Evolutionary conservation across 2,113 vertebrate species (phyloP).

Genomic region (Embiotoca jacksoni): DNA sequence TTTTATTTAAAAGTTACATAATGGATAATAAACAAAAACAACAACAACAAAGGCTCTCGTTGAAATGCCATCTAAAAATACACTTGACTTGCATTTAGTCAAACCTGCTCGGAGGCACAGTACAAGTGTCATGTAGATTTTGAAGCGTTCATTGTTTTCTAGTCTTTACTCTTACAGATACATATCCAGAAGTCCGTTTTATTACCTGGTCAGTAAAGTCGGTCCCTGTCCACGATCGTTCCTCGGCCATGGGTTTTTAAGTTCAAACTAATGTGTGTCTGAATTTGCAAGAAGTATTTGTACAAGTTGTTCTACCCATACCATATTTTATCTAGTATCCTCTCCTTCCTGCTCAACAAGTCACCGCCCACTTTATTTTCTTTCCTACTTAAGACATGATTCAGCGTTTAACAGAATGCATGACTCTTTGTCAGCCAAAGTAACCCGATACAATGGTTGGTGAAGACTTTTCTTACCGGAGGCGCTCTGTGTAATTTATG

Average conservation of each 20-base stretch:
- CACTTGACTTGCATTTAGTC: not conserved
- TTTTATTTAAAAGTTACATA: not conserved
- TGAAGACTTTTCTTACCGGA: conserved; percentile 64
- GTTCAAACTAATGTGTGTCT: not conserved
- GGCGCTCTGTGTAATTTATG: conserved; percentile 62
- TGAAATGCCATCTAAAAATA: conserved; percentile 24
- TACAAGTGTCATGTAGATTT: not conserved
- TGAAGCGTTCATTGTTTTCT: not conserved
- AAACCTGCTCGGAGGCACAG: not conserved
- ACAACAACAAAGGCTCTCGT: not conserved
- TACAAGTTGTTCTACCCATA: conserved; percentile 30
- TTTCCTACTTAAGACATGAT: conserved; percentile 22
- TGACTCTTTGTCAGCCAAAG: not conserved
- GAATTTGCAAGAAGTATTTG: conserved; percentile 5
- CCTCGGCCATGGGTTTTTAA: conserved; percentile 48
- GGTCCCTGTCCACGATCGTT: conserved; percentile 16
- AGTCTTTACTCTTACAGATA: not conserved
- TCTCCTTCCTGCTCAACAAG: conserved; percentile 70
- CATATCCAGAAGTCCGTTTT: not conserved
- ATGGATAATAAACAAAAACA: not conserved
- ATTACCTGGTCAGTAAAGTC: conserved; percentile 53
- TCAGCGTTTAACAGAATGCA: not conserved
- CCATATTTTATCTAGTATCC: conserved; percentile 49
- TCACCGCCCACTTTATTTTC: conserved; percentile 29
- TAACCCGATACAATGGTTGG: not conserved